Percentiles rank a stretch among this genome's conserved stretches.
These are phyloP conservation scores for Tuta absoluta DNA, from an alignment of 2,888 invertebrate genomes.

Conservation along the genomic window DNA sequence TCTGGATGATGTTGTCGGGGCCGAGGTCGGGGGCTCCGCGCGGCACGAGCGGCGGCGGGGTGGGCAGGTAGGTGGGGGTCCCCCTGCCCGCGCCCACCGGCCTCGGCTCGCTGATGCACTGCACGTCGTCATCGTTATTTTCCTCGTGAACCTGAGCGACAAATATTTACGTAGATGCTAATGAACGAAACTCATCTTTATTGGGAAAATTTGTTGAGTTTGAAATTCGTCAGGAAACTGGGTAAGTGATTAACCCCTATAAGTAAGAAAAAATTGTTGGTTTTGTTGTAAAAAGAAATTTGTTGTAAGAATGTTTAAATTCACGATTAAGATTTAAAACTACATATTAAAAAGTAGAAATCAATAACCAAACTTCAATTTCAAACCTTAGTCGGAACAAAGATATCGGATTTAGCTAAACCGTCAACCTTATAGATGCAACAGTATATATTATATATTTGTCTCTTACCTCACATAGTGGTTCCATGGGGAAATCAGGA, in stretches of 20 bases:
- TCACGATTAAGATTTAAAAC: too few relatives aligned
- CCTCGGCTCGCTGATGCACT: conserved; percentile 57
- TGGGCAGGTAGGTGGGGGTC: neutral
- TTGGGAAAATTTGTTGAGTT: too few relatives aligned
- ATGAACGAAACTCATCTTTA: too few relatives aligned
- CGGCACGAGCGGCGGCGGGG: neutral
- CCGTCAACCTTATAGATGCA: neutral
- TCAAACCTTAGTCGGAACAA: too few relatives aligned
- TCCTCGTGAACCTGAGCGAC: conserved; percentile 68
- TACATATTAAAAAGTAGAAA: too few relatives aligned
- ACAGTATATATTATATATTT: too few relatives aligned
- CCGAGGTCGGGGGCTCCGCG: conserved; percentile 33
- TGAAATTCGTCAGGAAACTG: too few relatives aligned
- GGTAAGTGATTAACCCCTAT: too few relatives aligned
- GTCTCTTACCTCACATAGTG: conserved; percentile 71
- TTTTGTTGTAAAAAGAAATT: too few relatives aligned
- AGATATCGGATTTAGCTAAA: neutral
- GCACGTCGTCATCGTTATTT: conserved; percentile 69
- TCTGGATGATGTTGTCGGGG: conserved; percentile 71
- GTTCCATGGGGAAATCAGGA: conserved; percentile 80
- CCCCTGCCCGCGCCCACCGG: conserved; percentile 45
- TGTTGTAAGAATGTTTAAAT: too few relatives aligned
- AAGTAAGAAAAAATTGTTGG: too few relatives aligned
- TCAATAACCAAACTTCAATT: too few relatives aligned
- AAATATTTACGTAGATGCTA: neutral